Evolutionary conservation across 2,888 invertebrate genomes (phyloP).

Genomic region (Lasioglossum pauxillum): DNA sequence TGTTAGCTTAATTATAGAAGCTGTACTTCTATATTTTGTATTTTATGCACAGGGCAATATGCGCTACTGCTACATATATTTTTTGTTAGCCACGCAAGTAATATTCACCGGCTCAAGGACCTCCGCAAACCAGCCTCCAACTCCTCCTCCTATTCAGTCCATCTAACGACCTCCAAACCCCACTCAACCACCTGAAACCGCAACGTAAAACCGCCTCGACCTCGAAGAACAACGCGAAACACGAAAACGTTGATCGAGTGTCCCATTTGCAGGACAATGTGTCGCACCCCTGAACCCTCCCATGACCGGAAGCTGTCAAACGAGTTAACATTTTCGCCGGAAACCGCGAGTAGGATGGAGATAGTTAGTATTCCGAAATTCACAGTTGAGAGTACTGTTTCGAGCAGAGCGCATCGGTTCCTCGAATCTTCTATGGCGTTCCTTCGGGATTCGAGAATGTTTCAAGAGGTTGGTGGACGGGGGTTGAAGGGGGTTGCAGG

Average conservation of each 20-base stretch:
- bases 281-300: background rate
- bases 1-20: background rate
- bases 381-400: background rate
- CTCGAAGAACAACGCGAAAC: constrained; percentile 9
- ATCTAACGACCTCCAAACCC: background rate
- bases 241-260: constrained; percentile 2
- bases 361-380: background rate
- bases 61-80: no score
- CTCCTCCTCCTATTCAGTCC: background rate
- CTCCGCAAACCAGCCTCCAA: background rate
- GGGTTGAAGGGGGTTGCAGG: background rate
- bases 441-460: background rate
- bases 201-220: background rate
- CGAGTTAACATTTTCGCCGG: constrained; percentile 42
- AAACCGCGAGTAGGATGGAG: constrained; percentile 34
- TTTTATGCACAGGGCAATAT: no score
- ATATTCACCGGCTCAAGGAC: background rate
- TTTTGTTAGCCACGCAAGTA: background rate
- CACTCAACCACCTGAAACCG: background rate
- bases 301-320: constrained; percentile 10
- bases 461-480: background rate
- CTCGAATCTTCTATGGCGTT: no score
- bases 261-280: background rate
- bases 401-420: background rate
- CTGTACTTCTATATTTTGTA: no score